Percentiles rank a stretch among this genome's conserved stretches.
Conservation (phyloP, 1,140 invertebrate species). For the Cherax destructor region DNA sequence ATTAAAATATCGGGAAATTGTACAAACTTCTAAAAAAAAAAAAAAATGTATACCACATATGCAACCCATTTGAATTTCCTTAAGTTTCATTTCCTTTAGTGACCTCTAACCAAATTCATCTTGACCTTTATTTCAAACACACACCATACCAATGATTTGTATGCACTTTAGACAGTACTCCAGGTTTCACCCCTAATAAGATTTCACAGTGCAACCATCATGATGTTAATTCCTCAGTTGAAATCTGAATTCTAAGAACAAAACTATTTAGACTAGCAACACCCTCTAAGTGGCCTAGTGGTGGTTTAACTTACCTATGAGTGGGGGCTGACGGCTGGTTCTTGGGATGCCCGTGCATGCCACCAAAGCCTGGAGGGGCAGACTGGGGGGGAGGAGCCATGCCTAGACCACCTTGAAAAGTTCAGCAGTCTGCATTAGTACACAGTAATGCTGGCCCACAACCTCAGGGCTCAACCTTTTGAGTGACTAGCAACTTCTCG, state of each 20-base stretch:
- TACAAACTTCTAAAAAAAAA: not conserved
- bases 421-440: constrained; percentile 69
- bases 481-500: constrained; percentile 22
- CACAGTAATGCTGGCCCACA: constrained; percentile 53
- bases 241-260: constrained; percentile 49
- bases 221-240: constrained; percentile 28
- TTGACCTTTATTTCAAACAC: constrained; percentile 28
- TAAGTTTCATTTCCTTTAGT: constrained; percentile 3
- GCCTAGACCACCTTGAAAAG: constrained; percentile 69
- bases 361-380: constrained; percentile 67
- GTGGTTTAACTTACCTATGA: constrained; percentile 59
- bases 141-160: constrained; percentile 23
- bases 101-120: constrained; percentile 29
- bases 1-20: constrained; percentile 48
- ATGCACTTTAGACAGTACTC: constrained; percentile 37
- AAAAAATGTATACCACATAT: constrained; percentile 1
- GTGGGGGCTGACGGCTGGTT: constrained; percentile 35
- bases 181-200: constrained; percentile 26
- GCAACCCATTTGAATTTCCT: not conserved
- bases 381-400: constrained; percentile 68
- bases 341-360: constrained; percentile 40
- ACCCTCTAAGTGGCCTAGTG: constrained; percentile 47
- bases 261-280: constrained; percentile 61
- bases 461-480: constrained; percentile 51
- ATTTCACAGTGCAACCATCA: constrained; percentile 36